Evolutionary conservation across 1,140 invertebrate species (phyloP).

Genomic region (Luehdorfia chinensis): DNA sequence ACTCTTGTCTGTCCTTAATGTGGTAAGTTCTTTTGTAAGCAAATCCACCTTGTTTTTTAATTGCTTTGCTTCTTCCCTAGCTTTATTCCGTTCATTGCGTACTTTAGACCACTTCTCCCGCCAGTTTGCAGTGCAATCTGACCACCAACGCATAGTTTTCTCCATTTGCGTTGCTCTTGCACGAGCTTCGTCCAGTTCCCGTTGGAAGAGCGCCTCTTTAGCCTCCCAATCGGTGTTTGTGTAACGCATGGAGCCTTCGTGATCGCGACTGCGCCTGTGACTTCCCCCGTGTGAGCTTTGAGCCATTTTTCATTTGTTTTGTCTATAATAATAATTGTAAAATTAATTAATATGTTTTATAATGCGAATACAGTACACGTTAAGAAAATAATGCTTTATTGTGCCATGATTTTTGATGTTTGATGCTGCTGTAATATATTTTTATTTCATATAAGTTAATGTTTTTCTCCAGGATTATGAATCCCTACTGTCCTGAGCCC

Average conservation of each 20-base stretch:
- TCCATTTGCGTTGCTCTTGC: constrained; percentile 97
- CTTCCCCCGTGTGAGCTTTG: constrained; percentile 66
- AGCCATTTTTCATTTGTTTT: constrained; percentile 60
- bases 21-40: constrained; percentile 86
- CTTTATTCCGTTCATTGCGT: constrained; percentile 86
- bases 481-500: constrained; percentile 34
- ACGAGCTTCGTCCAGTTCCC: constrained; percentile 93
- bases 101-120: constrained; percentile 98
- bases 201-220: constrained; percentile 77
- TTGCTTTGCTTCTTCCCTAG: constrained; percentile 90
- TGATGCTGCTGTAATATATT: too few species aligned
- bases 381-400: too few species aligned
- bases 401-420: too few species aligned
- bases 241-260: constrained; percentile 51
- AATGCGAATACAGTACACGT: too few species aligned
- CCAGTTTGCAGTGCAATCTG: constrained; percentile 82
- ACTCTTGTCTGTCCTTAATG: constrained; percentile 87
- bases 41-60: constrained; percentile 88
- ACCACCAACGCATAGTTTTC: constrained; percentile 99
- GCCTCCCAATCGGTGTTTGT: constrained; percentile 69
- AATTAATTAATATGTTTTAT: not conserved
- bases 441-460: too few species aligned
- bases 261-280: constrained; percentile 56
- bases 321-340: constrained; percentile 11
- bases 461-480: constrained; percentile 38